Base-by-base conservation (phyloP, 2,797 vertebrate genomes). In the Arrhamphus sclerolepis region DNA sequence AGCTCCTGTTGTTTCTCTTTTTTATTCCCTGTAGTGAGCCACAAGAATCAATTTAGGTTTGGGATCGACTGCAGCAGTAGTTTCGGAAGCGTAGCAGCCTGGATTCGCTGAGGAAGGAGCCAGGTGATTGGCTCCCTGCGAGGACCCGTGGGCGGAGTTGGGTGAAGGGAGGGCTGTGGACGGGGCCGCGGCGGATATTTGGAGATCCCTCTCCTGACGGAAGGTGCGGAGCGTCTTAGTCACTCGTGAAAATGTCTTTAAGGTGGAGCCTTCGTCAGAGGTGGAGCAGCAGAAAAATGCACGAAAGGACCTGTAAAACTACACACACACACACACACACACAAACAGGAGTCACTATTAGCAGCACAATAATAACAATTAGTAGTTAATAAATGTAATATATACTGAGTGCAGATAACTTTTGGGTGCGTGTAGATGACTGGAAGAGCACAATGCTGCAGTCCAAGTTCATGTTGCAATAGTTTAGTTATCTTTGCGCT, bases 231-330 rank as follows among this genome's bases (percentile, higher is more conserved):
- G 38, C 0, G 86, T 89, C 76, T 78, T 91, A 41, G 89, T 91
- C 6, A 53, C 73, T 46, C 87, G 82, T 1, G 92, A 92, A 31
- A 91, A 86, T 8, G 85, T 86, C 81, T 81, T 92, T 44, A 84
- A 44, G 59, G 81, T 89, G 78, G 90, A 91, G 54, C 74, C 70
- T 48, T 58, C 72, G 17, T 87, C 75, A 0, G 74, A 66, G 10
- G n/a, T 18, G 24, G 81, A 84, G 69, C 93, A 94, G 48, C 50
- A 71, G 24, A 94, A 16, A 61, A 94, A 85, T 0, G 89, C 89
- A 58, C 70, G 72, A 82, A 94, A 93, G 79, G 91, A 92, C 70
- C 91, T 92, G 89, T 90, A 91, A 73, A 94, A 94, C 93, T 94
- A 24, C 42, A 72, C 49, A 70, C 53, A 80, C 38, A 75, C 11